Conservation (phyloP, 2,797 vertebrate species). For the Triplophysa yarkandensis region DNA sequence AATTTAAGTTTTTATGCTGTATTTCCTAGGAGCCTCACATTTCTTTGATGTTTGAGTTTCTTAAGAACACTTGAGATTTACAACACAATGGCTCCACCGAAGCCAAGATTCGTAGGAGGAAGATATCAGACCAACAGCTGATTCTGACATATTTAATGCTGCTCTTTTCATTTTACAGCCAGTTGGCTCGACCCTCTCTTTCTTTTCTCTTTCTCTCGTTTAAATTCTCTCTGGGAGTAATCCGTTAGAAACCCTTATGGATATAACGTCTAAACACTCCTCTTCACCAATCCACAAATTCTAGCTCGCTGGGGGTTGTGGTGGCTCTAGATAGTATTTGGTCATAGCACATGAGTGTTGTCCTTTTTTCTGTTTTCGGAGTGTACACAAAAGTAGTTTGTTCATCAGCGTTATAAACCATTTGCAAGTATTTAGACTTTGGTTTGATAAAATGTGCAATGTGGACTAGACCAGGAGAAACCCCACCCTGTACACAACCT, state of each 20-base stretch:
- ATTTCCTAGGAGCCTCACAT: conserved; percentile 12
- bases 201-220: conserved; percentile 10
- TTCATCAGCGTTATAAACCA: too few relatives aligned
- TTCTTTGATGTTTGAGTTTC: conserved; percentile 45
- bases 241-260: conserved; percentile 36
- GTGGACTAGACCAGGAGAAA: too few relatives aligned
- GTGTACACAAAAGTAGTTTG: too few relatives aligned
- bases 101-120: conserved; percentile 43
- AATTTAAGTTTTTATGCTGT: conserved; percentile 27
- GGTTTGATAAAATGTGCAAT: too few relatives aligned
- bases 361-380: too few relatives aligned
- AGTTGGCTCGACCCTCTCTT: conserved; percentile 51
- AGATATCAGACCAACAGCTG: conserved; percentile 52
- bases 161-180: conserved; percentile 50
- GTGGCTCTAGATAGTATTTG: conserved; percentile 40
- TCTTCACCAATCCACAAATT: conserved; percentile 55
- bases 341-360: conserved; percentile 3
- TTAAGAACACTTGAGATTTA: conserved; percentile 45
- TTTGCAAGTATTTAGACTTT: too few relatives aligned
- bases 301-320: conserved; percentile 45
- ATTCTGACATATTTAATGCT: conserved; percentile 57
- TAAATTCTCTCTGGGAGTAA: conserved; percentile 49
- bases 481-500: too few relatives aligned
- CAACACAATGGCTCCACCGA: conserved; percentile 48
- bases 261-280: conserved; percentile 27